Base-by-base conservation (phyloP, 2,888 invertebrate genomes). In the Parascotia fuliginaria region DNA sequence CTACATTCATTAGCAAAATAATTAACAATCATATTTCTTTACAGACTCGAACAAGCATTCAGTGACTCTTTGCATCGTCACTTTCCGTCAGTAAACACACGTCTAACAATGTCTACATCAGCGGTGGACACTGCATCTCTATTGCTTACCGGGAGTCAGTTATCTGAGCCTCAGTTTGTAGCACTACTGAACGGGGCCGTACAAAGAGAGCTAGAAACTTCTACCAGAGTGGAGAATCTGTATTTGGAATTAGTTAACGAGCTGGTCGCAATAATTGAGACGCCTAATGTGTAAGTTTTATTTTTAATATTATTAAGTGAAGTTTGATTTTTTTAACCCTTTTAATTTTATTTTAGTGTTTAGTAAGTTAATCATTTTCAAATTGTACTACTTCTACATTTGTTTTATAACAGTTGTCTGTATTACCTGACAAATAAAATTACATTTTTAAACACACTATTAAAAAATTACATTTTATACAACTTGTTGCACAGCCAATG, bases 81-180 rank as follows among this genome's bases (percentile, higher is more conserved):
- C 60, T 95, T 95, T 73, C 94, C 94, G 0, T 94, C 95, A 0
- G 93, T 94, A 11, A 93, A 94, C 44, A 94, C 95, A 0, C 89
- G 92, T 2, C 77, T 94, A 0, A 82, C 91, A 12, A 87, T 95
- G 52, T 89, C 94, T 0, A 88, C 93, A 1, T 69, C 72, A 0
- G 93, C 93, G 9, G 72, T 95, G 2, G 75, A 85, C 0, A 79
- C 88, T 0, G 95, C 94, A 0, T 75, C 81, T 2, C 55, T 66
- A 1, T 79, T 96, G 7, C 89, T 85, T 0, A 85, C 89, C 0
- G 78, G 77, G 3, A 76, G 83, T 0, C 82, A 92, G 37, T 66
- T 86, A 2, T 56, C 68, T 0, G 78, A 89, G 7, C 69, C 80
- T 0, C 34, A 52, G 1, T 83, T 89, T 19, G 50, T 57, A 0